Percentiles rank a stretch among this genome's conserved stretches.
These are phyloP conservation scores for Drosophila infuscata DNA, from an alignment of 2,888 invertebrate species.

Conservation along the genomic window DNA sequence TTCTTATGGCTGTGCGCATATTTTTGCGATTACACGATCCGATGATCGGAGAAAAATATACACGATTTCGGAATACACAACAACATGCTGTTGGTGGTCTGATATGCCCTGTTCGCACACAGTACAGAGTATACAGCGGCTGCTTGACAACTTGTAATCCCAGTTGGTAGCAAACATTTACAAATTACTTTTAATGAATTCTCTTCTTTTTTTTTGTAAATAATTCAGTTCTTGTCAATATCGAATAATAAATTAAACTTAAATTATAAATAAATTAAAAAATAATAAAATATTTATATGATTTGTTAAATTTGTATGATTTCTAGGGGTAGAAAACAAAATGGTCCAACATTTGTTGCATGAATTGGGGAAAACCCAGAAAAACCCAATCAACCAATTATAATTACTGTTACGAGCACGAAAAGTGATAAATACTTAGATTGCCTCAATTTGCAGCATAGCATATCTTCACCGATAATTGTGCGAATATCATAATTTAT, in stretches of 20 bases:
- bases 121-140: background rate
- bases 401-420: background rate
- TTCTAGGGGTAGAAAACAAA: too few relatives aligned
- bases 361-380: too few relatives aligned
- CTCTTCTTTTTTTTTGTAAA: background rate
- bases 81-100: too few relatives aligned
- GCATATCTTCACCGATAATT: background rate
- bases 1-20: constrained; percentile 70
- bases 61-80: too few relatives aligned
- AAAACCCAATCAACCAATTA: background rate
- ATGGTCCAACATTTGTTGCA: too few relatives aligned
- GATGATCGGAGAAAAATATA: too few relatives aligned
- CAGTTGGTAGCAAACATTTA: background rate
- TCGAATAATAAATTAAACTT: background rate
- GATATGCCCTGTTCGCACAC: background rate
- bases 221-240: background rate
- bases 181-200: background rate
- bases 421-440: background rate
- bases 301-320: too few relatives aligned
- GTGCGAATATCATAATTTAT: background rate
- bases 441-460: background rate
- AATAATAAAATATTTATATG: too few relatives aligned
- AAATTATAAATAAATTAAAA: too few relatives aligned
- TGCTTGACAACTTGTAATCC: background rate
- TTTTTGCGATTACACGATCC: constrained; percentile 73